Evolutionary conservation across 2,113 vertebrate genomes (phyloP).

Genomic region (Odocoileus virginianus): DNA sequence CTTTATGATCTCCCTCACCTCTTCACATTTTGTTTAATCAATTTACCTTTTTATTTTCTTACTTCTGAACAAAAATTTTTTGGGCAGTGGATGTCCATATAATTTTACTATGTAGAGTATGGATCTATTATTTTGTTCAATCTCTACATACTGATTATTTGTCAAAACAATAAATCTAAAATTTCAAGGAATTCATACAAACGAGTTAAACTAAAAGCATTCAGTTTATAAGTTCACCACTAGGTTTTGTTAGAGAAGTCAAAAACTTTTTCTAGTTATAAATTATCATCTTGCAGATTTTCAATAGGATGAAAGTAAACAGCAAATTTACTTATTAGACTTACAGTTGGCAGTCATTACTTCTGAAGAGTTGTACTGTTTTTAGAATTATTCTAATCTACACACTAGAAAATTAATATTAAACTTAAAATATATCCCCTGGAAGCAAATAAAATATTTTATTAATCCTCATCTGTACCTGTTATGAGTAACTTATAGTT

Average conservation of each 20-base stretch:
- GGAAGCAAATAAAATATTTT: background rate
- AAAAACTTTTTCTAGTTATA: background rate
- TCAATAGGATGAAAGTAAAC: background rate
- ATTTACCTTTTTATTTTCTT: background rate
- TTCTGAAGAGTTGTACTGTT: background rate
- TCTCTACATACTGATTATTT: background rate
- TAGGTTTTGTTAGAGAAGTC: background rate
- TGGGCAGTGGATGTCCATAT: background rate
- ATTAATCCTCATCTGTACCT: background rate
- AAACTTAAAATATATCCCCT: background rate
- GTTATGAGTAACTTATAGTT: background rate
- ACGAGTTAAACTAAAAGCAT: background rate
- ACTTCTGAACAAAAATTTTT: background rate
- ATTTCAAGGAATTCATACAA: background rate
- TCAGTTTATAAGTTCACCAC: background rate
- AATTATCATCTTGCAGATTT: background rate
- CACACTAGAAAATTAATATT: background rate
- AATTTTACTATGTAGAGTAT: background rate
- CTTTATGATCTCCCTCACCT: background rate
- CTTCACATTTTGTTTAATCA: background rate
- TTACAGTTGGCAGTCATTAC: background rate
- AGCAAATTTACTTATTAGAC: background rate
- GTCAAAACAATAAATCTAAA: background rate
- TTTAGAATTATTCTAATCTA: background rate
- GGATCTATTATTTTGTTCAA: background rate